Evolutionary conservation across 92 coral and sea anemone species (phyloP), one percentile per base, ranked within the genome.

Genomic region (Palythoa heliodiscus): DNA sequence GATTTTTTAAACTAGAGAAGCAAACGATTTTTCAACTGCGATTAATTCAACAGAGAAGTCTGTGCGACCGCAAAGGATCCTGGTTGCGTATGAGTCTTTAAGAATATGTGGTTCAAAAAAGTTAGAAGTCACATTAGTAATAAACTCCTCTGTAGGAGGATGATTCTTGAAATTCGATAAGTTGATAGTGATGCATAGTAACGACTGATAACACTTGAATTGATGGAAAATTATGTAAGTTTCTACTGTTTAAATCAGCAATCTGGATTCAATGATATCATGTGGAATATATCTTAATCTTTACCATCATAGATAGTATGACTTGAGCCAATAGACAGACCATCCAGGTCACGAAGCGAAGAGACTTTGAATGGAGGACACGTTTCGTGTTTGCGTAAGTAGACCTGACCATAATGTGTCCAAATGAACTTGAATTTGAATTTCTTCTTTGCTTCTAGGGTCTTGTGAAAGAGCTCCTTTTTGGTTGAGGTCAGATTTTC

Each of bases 91-190:
- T n/a, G n/a, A n/a, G n/a, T n/a, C n/a, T n/a, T 84, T 81, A n/a
- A 83, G 25, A 16, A 88, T 88, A 38, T 88, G 91, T 2, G 88
- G 88, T 40, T 58, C 53, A 40, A 64, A 84, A 17, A 84, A 70
- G 60, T 76, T 76, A n/a, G 88, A 83, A 6, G 50, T 71, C 11
- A 76, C 1, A 12, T 54, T 85, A 8, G 61, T 85, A 4, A 55
- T 63, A 38, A 85, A 74, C 9, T 74, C 88, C 12, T 85, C 82
- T 12, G 88, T 74, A 11, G 61, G 73, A 11, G 73, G 53, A 23
- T 85, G 82, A 37, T 52, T n/a, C 2, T 85, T 71, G 22, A 19
- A 14, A 58, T 74, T 85, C 19, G 58, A 9, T 7, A 85, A 55
- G 75, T 85, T 85, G 7, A 85, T n/a, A 85, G 15, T 57, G 63